Evolutionary conservation across 1,140 invertebrate genomes (phyloP).

Genomic region (Oppia nitens): DNA sequence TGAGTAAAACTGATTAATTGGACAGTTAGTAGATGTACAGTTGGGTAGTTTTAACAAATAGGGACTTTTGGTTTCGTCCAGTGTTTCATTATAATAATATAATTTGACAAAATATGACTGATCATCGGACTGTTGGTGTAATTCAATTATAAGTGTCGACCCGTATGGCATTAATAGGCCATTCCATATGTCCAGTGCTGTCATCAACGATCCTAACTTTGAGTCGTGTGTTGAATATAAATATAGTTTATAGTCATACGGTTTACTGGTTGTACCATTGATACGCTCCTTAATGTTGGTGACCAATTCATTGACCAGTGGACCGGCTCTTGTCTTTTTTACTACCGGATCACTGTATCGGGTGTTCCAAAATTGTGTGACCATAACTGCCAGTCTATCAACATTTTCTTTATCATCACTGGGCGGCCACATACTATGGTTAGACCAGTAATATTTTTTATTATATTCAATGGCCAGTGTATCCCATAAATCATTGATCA

Average conservation of each 20-base stretch:
- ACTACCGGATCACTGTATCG: not conserved
- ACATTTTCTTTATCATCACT: not conserved
- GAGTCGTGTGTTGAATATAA: constrained; percentile 67
- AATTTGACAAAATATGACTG: too few species aligned
- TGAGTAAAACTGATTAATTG: too few species aligned
- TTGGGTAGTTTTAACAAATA: too few species aligned
- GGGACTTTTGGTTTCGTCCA: too few species aligned
- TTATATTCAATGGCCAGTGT: constrained; percentile 6
- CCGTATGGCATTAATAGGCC: constrained; percentile 51
- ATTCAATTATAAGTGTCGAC: constrained; percentile 50
- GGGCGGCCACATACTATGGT: not conserved
- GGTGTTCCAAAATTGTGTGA: not conserved
- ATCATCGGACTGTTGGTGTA: constrained; percentile 35
- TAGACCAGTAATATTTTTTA: constrained; percentile 7
- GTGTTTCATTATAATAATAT: too few species aligned
- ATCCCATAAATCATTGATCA: constrained; percentile 3
- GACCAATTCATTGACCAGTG: too few species aligned
- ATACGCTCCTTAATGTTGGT: too few species aligned
- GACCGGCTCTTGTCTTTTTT: not conserved
- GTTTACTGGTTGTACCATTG: too few species aligned
- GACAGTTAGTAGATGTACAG: too few species aligned
- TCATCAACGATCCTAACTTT: constrained; percentile 55
- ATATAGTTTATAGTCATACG: constrained; percentile 48
- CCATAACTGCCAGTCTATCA: not conserved
- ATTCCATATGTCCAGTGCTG: constrained; percentile 52